phyloP scores from a whole-genome alignment of 2,797 vertebrate genomes.

The Buphagus erythrorhynchus region DNA sequence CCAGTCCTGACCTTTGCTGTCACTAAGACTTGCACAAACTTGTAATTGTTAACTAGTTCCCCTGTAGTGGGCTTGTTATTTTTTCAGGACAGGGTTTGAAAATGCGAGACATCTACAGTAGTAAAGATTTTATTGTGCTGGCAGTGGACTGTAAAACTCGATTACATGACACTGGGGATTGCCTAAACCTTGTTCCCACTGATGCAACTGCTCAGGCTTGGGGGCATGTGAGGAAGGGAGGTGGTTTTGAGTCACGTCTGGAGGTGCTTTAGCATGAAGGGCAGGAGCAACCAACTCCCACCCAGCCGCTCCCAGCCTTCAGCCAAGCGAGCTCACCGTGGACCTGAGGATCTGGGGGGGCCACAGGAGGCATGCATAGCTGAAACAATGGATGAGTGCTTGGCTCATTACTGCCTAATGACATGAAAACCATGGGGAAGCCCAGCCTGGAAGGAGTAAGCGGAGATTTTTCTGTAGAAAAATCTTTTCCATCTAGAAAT shows the following conservation, averaged over 20 bases:
- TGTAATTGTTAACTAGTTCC: slow-evolving; percentile 7
- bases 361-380: not conserved
- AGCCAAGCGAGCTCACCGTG: not conserved
- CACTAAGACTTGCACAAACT: slow-evolving; percentile 19
- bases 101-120: slow-evolving; percentile 50
- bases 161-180: slow-evolving; percentile 23
- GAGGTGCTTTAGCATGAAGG: not conserved
- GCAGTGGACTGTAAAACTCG: slow-evolving; percentile 12
- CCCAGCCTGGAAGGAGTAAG: not conserved
- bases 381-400: not conserved
- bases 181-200: slow-evolving; percentile 9
- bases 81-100: slow-evolving; percentile 32
- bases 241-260: not conserved
- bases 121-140: slow-evolving; percentile 56
- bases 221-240: not conserved
- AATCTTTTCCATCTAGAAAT: not conserved
- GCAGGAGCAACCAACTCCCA: not conserved
- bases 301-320: not conserved
- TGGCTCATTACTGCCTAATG: not conserved
- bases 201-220: not conserved
- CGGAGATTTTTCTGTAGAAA: not conserved
- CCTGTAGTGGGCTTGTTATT: not conserved
- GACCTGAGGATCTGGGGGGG: not conserved
- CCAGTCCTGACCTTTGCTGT: not conserved
- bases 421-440: not conserved